These are phyloP conservation scores for Mustela lutreola DNA, from an alignment of 2,113 vertebrate species.

Conservation along the genomic window DNA sequence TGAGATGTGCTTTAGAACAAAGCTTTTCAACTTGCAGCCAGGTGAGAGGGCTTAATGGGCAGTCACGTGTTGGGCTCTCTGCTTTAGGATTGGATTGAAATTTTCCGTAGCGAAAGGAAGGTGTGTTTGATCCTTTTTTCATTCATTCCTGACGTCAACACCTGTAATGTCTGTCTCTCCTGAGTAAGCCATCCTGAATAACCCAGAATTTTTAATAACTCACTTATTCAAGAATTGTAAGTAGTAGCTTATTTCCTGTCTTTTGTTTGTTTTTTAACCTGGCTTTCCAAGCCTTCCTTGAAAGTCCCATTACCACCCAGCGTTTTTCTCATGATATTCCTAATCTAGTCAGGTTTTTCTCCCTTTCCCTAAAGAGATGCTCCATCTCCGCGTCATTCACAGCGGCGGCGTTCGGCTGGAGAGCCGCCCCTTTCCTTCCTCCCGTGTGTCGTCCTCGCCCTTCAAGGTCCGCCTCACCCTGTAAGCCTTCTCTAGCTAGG, in stretches of 20 bases:
- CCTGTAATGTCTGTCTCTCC: neutral
- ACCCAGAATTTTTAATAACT: slow-evolving; percentile 24
- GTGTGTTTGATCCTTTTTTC: neutral
- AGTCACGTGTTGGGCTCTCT: neutral
- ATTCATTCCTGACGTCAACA: neutral
- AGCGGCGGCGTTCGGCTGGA: neutral
- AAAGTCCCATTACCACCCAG: neutral
- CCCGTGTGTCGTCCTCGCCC: neutral
- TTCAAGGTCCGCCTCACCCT: neutral
- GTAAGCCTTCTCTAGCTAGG: neutral
- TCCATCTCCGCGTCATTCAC: neutral
- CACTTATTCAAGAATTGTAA: neutral
- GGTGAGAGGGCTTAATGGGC: neutral
- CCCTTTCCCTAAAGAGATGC: neutral
- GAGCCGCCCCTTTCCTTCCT: neutral
- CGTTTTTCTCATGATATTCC: neutral
- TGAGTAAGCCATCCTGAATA: neutral
- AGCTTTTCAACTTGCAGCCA: neutral
- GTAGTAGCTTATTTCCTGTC: neutral
- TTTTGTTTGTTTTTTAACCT: neutral
- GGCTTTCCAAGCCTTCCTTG: neutral
- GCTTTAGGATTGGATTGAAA: neutral
- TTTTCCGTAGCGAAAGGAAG: neutral
- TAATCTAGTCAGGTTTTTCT: neutral
- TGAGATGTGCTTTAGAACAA: neutral